Percentiles rank a stretch among this genome's conserved stretches.
Evolutionary conservation across 2,888 invertebrate species (phyloP).

Genomic region (Caenorhabditis imperialis): DNA sequence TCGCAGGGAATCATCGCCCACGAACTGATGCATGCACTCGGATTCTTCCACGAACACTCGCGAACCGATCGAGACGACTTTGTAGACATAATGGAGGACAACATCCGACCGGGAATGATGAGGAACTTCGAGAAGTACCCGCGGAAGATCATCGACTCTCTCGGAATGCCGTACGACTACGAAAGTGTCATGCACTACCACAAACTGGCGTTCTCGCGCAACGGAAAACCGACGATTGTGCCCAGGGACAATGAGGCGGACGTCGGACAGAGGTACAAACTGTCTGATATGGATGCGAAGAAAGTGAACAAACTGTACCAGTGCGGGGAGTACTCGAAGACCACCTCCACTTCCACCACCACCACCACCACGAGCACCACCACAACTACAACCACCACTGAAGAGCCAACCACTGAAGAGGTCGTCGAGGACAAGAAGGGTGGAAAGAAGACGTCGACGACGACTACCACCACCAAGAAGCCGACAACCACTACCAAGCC

Average conservation of each 20-base stretch:
- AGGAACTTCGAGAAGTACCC: conserved; percentile 81
- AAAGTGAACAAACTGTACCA: conserved; percentile 79
- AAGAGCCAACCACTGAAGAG: conserved; percentile 18
- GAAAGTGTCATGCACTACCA: conserved; percentile 85
- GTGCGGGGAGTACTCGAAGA: conserved; percentile 74
- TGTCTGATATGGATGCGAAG: conserved; percentile 72
- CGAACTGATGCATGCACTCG: conserved; percentile 86
- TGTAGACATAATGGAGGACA: conserved; percentile 85
- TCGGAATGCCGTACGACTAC: conserved; percentile 85
- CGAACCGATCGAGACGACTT: conserved; percentile 86
- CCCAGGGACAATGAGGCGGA: conserved; percentile 78
- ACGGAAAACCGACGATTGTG: conserved; percentile 80
- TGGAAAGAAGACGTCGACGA: conserved; percentile 32
- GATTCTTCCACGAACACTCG: conserved; percentile 89
- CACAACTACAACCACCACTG: conserved; percentile 23
- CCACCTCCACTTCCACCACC: conserved; percentile 55
- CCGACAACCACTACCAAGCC: conserved; percentile 41
- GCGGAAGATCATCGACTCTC: conserved; percentile 79
- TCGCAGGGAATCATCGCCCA: conserved; percentile 83
- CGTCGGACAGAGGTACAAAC: conserved; percentile 76
- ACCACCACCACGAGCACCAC: conserved; percentile 55
- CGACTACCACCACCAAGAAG: conserved; percentile 37
- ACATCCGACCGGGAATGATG: conserved; percentile 82
- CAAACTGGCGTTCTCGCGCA: conserved; percentile 80
- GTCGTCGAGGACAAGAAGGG: neutral